Evolutionary conservation across 2,797 vertebrate genomes (phyloP).

Genomic region (Gephyroberyx darwinii): DNA sequence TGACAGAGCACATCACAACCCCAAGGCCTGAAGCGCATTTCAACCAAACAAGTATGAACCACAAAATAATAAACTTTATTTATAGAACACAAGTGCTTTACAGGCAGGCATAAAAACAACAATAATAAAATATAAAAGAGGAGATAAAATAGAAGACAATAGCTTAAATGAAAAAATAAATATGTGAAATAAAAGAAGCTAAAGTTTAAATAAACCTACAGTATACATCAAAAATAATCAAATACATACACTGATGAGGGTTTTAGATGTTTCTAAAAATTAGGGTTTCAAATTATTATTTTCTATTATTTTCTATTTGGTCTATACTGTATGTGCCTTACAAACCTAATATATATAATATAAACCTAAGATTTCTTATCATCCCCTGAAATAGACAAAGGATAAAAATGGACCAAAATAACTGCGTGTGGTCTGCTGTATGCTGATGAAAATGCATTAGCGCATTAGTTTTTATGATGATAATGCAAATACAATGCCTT

Average conservation of each 20-base stretch:
- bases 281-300: neutral
- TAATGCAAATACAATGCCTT: neutral
- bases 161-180: too few species aligned
- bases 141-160: too few species aligned
- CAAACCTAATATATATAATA: neutral
- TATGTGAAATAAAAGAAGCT: too few species aligned
- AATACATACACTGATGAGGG: neutral
- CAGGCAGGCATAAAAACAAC: too few species aligned
- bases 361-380: neutral
- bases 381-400: slow-evolving; percentile 7
- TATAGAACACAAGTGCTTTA: too few species aligned
- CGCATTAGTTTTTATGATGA: slow-evolving; percentile 29
- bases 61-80: too few species aligned
- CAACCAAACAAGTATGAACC: too few species aligned
- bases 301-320: neutral
- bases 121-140: too few species aligned
- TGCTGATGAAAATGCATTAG: slow-evolving; percentile 17
- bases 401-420: slow-evolving; percentile 10
- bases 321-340: neutral
- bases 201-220: neutral
- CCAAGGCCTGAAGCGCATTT: too few species aligned
- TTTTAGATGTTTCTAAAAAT: neutral
- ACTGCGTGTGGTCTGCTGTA: slow-evolving; percentile 9
- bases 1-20: too few species aligned
- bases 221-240: slow-evolving; percentile 6